phyloP scores from a whole-genome alignment of 2,888 invertebrate genomes.

The Athripsodes cinereus region DNA sequence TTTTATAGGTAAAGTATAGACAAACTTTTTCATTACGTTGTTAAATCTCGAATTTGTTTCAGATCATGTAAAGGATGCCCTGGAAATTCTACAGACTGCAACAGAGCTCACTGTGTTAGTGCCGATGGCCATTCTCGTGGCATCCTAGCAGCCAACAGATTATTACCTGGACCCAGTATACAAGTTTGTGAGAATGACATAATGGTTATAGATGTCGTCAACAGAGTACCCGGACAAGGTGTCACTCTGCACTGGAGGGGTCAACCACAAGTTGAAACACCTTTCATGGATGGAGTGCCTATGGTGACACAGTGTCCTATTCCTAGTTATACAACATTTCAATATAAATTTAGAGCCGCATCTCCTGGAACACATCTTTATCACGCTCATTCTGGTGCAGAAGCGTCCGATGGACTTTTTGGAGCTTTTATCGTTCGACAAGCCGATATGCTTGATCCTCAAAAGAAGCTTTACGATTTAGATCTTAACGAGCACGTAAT shows the following conservation, averaged over 20 bases:
- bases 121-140: slow-evolving; percentile 59
- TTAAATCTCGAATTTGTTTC: no score
- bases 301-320: slow-evolving; percentile 74
- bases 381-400: slow-evolving; percentile 66
- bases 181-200: slow-evolving; percentile 72
- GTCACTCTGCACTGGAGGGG: slow-evolving; percentile 78
- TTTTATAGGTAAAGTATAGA: no score
- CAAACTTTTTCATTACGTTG: no score
- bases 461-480: slow-evolving; percentile 59
- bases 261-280: slow-evolving; percentile 60
- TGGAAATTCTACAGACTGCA: slow-evolving; percentile 54
- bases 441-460: slow-evolving; percentile 54
- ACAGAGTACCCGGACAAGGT: slow-evolving; percentile 64
- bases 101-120: slow-evolving; percentile 56
- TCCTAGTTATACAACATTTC: slow-evolving; percentile 65
- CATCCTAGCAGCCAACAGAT: slow-evolving; percentile 61
- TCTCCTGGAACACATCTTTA: slow-evolving; percentile 68
- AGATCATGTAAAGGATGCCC: slow-evolving; percentile 64
- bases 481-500: slow-evolving; percentile 66
- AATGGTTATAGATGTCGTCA: slow-evolving; percentile 68
- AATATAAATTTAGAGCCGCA: slow-evolving; percentile 70
- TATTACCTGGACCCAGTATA: slow-evolving; percentile 56
- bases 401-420: slow-evolving; percentile 62
- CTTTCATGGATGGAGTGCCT: slow-evolving; percentile 75
- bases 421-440: slow-evolving; percentile 67